A percentile compares a stretch with the other conserved stretches of the same genome.
phyloP scores from a whole-genome alignment of 2,797 vertebrate species.

The Thamnophis elegans region DNA sequence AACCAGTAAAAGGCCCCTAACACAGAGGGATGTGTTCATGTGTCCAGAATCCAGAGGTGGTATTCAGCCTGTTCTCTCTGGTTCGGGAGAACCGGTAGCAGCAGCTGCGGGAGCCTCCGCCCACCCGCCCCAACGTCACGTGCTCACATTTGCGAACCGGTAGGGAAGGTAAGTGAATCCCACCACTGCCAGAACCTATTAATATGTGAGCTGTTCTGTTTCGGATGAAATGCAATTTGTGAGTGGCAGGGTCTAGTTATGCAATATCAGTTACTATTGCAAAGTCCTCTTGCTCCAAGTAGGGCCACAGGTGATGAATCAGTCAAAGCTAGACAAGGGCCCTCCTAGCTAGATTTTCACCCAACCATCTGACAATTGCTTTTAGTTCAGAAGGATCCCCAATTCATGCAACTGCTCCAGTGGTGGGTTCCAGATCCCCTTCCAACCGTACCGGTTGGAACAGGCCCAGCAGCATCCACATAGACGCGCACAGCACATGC shows the following conservation, averaged over 20 bases:
- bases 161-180: no score
- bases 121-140: no score
- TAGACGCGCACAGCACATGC: no score
- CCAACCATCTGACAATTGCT: not conserved
- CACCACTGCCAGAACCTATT: not conserved
- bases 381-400: not conserved
- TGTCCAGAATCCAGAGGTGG: not conserved
- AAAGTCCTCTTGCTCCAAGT: not conserved
- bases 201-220: not conserved
- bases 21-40: not conserved
- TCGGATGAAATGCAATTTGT: not conserved
- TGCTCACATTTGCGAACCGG: no score
- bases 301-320: not conserved
- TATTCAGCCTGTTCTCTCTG: no score
- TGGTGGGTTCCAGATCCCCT: no score
- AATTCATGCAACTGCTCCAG: not conserved
- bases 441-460: no score
- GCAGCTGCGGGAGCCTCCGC: no score
- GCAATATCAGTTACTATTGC: not conserved
- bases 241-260: not conserved
- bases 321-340: not conserved
- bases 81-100: no score
- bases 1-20: not conserved
- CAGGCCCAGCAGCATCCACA: no score
- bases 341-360: not conserved